Evolutionary conservation across 1,140 invertebrate species (phyloP).

Genomic region (Chrysoperla carnea): DNA sequence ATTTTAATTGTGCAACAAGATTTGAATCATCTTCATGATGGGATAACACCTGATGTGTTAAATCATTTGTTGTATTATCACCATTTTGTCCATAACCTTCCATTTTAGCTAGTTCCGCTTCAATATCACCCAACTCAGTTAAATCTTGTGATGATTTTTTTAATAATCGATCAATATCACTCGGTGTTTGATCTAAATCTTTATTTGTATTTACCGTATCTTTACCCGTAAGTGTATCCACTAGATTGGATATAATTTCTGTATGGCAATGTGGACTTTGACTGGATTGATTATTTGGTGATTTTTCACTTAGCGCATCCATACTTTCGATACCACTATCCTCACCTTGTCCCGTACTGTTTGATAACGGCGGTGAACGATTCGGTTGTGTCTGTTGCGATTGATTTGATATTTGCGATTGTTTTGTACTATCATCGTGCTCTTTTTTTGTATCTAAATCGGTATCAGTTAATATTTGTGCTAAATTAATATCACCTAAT

Average conservation of each 20-base stretch:
- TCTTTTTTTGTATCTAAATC: conserved; percentile 1
- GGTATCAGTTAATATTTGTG: conserved; percentile 5
- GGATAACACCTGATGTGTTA: neutral
- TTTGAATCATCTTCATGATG: neutral
- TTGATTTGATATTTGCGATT: conserved; percentile 3
- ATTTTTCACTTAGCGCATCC: conserved; percentile 83
- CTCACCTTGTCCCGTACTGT: conserved; percentile 47
- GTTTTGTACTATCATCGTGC: conserved; percentile 1
- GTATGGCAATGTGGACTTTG: conserved; percentile 29
- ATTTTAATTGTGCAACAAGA: neutral
- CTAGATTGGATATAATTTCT: neutral
- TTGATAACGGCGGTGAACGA: conserved; percentile 22
- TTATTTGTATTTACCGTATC: neutral
- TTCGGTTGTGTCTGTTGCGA: conserved; percentile 8
- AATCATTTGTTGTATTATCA: conserved; percentile 4
- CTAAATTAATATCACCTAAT: conserved; percentile 2
- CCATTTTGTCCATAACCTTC: conserved; percentile 25
- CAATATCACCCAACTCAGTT: conserved; percentile 36
- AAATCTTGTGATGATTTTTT: neutral
- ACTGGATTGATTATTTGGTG: conserved; percentile 68
- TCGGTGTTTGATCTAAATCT: neutral
- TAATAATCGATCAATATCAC: neutral
- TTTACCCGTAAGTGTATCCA: neutral
- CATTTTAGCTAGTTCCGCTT: conserved; percentile 46
- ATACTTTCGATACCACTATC: conserved; percentile 86